phyloP scores from a whole-genome alignment of 2,113 vertebrate genomes.

The Mellivora capensis region DNA sequence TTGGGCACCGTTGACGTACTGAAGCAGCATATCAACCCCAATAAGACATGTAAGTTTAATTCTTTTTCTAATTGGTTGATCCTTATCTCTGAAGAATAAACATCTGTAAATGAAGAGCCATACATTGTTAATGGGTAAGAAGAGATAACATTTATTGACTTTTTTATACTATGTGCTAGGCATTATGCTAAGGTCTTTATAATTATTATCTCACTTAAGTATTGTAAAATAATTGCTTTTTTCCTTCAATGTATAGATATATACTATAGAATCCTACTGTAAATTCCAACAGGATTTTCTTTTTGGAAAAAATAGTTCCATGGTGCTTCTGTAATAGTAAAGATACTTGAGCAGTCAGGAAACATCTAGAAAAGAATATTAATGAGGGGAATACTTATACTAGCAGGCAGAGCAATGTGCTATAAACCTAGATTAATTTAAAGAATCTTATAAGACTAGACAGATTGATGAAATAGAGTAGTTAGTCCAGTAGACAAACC shows the following conservation, averaged over 20 bases:
- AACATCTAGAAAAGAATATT: background rate
- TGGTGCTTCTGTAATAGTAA: background rate
- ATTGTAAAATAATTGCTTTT: background rate
- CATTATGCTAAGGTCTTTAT: background rate
- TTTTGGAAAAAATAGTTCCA: constrained; percentile 9
- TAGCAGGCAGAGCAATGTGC: background rate
- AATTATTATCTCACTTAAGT: background rate
- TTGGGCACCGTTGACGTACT: constrained; percentile 90
- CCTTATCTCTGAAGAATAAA: background rate
- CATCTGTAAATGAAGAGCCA: background rate
- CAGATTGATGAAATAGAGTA: background rate
- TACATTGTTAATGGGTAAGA: background rate
- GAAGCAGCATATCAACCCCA: constrained; percentile 94
- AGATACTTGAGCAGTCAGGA: too few relatives aligned
- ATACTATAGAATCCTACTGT: background rate
- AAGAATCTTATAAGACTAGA: background rate
- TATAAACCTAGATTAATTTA: background rate
- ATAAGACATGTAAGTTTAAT: constrained; percentile 87
- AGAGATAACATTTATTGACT: background rate
- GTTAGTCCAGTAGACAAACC: background rate
- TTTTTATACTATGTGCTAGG: background rate
- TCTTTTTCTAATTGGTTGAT: constrained; percentile 9
- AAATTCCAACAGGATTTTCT: constrained; percentile 1
- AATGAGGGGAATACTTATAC: background rate
- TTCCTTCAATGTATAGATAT: background rate